Base-by-base conservation (phyloP, 64 coral and sea anemone species). In the Montipora sp. region DNA sequence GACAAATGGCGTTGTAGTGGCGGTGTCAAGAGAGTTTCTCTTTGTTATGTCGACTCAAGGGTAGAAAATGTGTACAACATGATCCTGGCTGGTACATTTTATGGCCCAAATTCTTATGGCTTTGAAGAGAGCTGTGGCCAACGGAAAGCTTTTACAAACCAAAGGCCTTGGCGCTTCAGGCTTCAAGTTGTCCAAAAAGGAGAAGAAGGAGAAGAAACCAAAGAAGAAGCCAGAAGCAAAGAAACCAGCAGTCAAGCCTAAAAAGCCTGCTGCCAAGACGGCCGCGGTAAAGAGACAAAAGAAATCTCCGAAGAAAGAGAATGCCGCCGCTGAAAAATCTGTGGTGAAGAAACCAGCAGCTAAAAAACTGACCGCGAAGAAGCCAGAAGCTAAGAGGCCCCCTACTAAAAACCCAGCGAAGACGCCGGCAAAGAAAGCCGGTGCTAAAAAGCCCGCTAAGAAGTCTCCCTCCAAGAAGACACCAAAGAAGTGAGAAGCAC, bases 161-260 rank as follows among this genome's bases (percentile, higher is more conserved):
- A 88, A 88, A 43, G 87, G 87, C 12, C 36, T 75, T 14, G 87
- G 87, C 21, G 87, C 87, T 75, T 77, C 73, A 2, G 65, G 87
- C 24, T 88, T 88, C 19, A 88, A 88, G 73, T 24, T 73, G 5
- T 5, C 18, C n/a, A 74, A 74, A 21, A 50, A 76, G 69, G 48
- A 88, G 19, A 48, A 21, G 24, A 60, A 19, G 43, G 75, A 88
- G 87, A 75, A 87, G 8, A 51, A 44, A 77, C 49, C 66, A 11
- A 82, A 68, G 23, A 74, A 8, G 58, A 66, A 66, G 61, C 46
- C 46, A 5, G 79, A 9, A 22, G 23, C 27, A 12, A 88, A 88
- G 70, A 88, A 88, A 48, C 83, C 83, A 8, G 83, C 83, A 2
- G 83, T 51, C 15, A 82, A 82, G 20, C 0, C 80, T 0, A 83